These are phyloP conservation scores for Sebastes umbrosus DNA, from an alignment of 2,797 vertebrate species.

Conservation along the genomic window DNA sequence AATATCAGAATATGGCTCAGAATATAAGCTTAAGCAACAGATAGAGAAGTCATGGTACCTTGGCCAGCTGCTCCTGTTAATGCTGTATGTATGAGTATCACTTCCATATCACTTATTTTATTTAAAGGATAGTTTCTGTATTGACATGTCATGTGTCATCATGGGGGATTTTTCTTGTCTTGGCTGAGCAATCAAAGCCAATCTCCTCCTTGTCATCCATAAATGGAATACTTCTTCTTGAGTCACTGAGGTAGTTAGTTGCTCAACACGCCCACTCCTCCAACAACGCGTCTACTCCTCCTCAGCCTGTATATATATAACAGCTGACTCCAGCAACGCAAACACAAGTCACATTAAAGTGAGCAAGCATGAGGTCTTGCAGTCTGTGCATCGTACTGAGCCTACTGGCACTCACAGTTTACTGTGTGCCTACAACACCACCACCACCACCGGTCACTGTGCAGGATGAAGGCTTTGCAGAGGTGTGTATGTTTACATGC, in stretches of 20 bases:
- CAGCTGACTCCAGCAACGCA: background rate
- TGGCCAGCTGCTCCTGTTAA: background rate
- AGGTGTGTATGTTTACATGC: slow-evolving; percentile 53
- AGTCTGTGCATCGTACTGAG: slow-evolving; percentile 51
- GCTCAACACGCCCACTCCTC: slow-evolving; percentile 49
- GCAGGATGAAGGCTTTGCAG: slow-evolving; percentile 56
- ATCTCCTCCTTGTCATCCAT: background rate
- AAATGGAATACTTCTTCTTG: slow-evolving; percentile 16
- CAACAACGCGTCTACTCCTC: background rate
- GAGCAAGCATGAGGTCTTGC: slow-evolving; percentile 61
- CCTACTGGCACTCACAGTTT: slow-evolving; percentile 41
- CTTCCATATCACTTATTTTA: background rate
- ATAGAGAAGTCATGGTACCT: background rate
- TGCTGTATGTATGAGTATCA: too few species aligned
- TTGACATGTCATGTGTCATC: background rate
- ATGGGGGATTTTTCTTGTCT: background rate
- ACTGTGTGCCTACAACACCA: slow-evolving; percentile 37
- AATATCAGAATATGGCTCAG: background rate
- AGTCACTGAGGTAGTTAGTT: slow-evolving; percentile 35
- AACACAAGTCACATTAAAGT: background rate
- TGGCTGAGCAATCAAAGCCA: background rate
- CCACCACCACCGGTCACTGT: background rate
- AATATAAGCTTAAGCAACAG: background rate
- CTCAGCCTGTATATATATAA: slow-evolving; percentile 56
- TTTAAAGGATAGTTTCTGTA: background rate